Percentiles rank a stretch among this genome's conserved stretches.
Evolutionary conservation across 1,140 invertebrate species (phyloP).

Genomic region (Penaeus indicus): DNA sequence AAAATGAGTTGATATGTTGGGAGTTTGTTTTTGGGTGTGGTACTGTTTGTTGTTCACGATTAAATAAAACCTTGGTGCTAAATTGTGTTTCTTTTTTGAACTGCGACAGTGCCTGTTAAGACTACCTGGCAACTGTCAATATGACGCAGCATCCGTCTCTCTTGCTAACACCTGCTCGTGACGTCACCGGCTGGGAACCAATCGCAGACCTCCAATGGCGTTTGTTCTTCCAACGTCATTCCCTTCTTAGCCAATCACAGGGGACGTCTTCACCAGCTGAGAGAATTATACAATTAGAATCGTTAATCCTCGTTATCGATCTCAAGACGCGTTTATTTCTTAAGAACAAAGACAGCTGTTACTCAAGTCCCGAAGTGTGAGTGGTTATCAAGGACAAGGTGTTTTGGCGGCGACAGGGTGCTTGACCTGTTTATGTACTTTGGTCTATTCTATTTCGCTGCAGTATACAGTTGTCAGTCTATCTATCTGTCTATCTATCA

Average conservation of each 20-base stretch:
- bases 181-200: slow-evolving; percentile 2
- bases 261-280: slow-evolving; percentile 42
- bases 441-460: too few relatives aligned
- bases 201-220: not conserved
- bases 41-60: too few relatives aligned
- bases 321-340: slow-evolving; percentile 47
- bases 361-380: not conserved
- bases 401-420: not conserved
- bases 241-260: slow-evolving; percentile 44
- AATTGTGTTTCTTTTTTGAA: not conserved
- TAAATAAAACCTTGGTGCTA: too few relatives aligned
- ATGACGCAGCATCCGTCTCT: slow-evolving; percentile 42
- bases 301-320: slow-evolving; percentile 53
- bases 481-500: too few relatives aligned
- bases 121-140: not conserved
- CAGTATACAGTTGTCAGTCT: too few relatives aligned
- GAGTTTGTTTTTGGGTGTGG: too few relatives aligned
- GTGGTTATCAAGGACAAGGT: not conserved
- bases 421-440: too few relatives aligned
- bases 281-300: slow-evolving; percentile 57
- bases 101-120: not conserved
- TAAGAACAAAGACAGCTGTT: slow-evolving; percentile 51
- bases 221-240: slow-evolving; percentile 28
- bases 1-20: too few relatives aligned
- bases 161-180: slow-evolving; percentile 46